phyloP scores from a whole-genome alignment of 92 coral and sea anemone species.

The Isaurus tuberculatus region DNA sequence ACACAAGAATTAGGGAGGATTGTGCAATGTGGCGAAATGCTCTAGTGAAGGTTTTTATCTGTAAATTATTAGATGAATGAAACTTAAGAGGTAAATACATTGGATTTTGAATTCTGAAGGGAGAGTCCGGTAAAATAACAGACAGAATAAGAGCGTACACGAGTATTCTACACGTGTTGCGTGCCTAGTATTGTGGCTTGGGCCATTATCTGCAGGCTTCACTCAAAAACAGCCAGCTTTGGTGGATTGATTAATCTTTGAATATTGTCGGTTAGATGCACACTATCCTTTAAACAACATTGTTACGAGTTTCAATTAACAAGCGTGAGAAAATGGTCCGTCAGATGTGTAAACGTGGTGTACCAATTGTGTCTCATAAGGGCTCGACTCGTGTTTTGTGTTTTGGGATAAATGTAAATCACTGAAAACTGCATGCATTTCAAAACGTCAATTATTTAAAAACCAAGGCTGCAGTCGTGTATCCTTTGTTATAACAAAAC shows the following conservation, averaged over 20 bases:
- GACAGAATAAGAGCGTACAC: conserved; percentile 26
- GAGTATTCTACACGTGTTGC: conserved; percentile 49
- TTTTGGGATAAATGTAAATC: conserved; percentile 55
- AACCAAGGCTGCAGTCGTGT: conserved; percentile 85
- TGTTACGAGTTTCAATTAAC: conserved; percentile 69
- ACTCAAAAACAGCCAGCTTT: conserved; percentile 90
- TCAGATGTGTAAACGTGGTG: conserved; percentile 83
- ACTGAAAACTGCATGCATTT: conserved; percentile 57
- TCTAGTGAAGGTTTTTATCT: neutral
- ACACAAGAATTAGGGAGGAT: neutral
- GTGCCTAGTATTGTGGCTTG: conserved; percentile 63
- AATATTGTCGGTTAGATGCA: conserved; percentile 77
- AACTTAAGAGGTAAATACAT: neutral
- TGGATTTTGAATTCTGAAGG: neutral
- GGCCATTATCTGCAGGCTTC: conserved; percentile 70
- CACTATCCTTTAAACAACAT: conserved; percentile 73
- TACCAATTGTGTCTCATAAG: conserved; percentile 69
- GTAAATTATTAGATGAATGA: neutral
- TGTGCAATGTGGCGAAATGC: neutral
- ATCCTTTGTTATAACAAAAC: conserved; percentile 88
- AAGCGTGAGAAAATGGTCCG: conserved; percentile 64
- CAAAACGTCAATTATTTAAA: conserved; percentile 89
- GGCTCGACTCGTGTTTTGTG: conserved; percentile 72
- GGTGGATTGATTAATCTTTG: conserved; percentile 75
- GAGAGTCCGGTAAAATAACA: neutral